Evolutionary conservation across 2,113 vertebrate species (phyloP), one percentile per base, ranked within the genome.

Genomic region (Tringa solitaria): DNA sequence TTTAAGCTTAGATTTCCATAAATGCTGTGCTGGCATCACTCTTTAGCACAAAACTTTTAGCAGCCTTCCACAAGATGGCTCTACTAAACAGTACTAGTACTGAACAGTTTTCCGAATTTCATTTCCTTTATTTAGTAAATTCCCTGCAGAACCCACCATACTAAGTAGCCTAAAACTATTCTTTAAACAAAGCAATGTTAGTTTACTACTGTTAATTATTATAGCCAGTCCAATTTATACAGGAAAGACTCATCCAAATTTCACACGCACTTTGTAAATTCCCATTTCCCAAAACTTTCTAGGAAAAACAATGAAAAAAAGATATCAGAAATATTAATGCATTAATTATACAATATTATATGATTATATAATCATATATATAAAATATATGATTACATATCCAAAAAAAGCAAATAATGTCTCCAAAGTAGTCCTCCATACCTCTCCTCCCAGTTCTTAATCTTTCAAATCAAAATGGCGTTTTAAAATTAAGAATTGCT

Each of bases 21-120:
- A 89, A 82, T 43, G 39, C 48, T 75, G 18, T 61, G 35, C n/a
- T 59, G 28, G 18, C 20, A 81, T 45, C 46, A 61, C 21, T 70
- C 14, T 69, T 83, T 24, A 70, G 50, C 23, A 93, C 21, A 48
- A 91, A 61, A 87, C 69, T 8, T 72, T 35, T 70, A 73, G 18
- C 53, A 59, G 63, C 79, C 82, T 96, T 93, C 95, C 96, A 97
- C 96, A 95, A 96, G 96, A 96, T 96, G 96, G 96, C 96, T 96
- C 96, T 96, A 65, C 87, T 84, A 81, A 95, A 78, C 80, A 89
- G 57, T 15, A 37, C 8, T 59, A 84, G 14, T 69, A 35, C 69
- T 56, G n/a, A 92, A 50, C 7, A 48, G 18, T 41, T 81, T 50
- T 68, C 28, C 61, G 61, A 78, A 64, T 20, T 35, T 90, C 30